Conservation (phyloP, 2,888 invertebrate genomes). For the Caenorhabditis sp. region DNA sequence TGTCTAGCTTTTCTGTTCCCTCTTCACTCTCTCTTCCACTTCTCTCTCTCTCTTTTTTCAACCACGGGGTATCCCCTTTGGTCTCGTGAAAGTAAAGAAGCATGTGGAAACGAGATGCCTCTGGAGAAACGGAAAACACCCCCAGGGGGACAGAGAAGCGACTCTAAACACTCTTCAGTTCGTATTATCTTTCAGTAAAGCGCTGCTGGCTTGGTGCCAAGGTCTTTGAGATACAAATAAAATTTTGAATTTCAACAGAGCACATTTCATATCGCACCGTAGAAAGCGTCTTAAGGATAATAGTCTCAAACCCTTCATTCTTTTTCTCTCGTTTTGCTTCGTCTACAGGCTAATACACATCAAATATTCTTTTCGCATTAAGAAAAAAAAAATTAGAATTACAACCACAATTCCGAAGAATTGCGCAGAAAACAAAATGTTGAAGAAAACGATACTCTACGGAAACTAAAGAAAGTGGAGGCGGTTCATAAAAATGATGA, state of each 20-base stretch:
- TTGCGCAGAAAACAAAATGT: constrained; percentile 13
- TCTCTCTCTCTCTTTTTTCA: constrained; percentile 19
- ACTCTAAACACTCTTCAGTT: constrained; percentile 13
- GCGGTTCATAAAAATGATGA: constrained; percentile 2
- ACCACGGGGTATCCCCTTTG: constrained; percentile 45
- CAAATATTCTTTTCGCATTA: background rate
- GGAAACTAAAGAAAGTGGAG: constrained; percentile 33
- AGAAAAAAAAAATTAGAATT: constrained; percentile 28
- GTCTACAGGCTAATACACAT: constrained; percentile 9
- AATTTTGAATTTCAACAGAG: background rate
- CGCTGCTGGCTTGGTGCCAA: constrained; percentile 14
- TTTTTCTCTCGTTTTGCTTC: constrained; percentile 31
- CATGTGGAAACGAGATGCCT: constrained; percentile 5
- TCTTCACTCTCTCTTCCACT: constrained; percentile 21
- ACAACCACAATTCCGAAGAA: background rate
- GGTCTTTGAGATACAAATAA: constrained; percentile 2
- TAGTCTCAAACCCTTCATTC: constrained; percentile 34
- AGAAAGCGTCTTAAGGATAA: background rate
- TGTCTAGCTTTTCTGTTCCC: constrained; percentile 34
- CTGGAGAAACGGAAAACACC: constrained; percentile 23
- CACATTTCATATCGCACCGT: background rate
- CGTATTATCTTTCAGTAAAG: background rate
- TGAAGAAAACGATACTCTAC: constrained; percentile 32
- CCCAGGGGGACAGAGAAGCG: background rate
- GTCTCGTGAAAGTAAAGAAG: constrained; percentile 34